Evolutionary conservation across 2,113 vertebrate species (phyloP).

Genomic region (Cavia porcellus): DNA sequence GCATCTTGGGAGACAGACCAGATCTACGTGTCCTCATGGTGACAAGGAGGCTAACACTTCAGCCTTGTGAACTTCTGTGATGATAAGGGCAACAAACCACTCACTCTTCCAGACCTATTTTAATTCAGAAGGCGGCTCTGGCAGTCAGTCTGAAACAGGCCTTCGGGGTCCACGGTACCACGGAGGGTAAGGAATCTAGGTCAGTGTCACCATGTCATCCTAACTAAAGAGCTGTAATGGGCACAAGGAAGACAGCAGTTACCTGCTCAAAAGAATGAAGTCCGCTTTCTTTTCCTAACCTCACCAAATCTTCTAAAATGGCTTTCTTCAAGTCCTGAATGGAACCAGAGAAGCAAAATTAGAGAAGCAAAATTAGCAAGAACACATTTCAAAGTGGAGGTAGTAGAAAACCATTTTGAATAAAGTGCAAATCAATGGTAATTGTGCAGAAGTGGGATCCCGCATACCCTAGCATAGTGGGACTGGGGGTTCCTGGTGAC

Average conservation of each 20-base stretch:
- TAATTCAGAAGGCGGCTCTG: neutral
- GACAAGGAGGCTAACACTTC: neutral
- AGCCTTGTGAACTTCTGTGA: neutral
- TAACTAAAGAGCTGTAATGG: neutral
- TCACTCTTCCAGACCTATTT: slow-evolving; percentile 16
- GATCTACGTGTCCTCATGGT: neutral
- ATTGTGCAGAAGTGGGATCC: neutral
- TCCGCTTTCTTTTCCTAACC: slow-evolving; percentile 95
- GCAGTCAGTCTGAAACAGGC: neutral
- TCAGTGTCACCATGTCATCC: neutral
- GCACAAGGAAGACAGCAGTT: slow-evolving; percentile 30
- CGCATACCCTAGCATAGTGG: neutral
- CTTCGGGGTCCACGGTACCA: neutral
- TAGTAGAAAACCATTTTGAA: slow-evolving; percentile 32
- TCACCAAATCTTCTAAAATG: slow-evolving; percentile 96
- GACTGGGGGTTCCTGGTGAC: neutral
- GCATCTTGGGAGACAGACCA: neutral
- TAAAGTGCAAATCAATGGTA: neutral
- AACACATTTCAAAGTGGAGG: neutral
- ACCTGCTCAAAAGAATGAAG: slow-evolving; percentile 99
- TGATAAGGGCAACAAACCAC: neutral
- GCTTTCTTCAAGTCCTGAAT: slow-evolving; percentile 93
- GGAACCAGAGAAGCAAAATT: slow-evolving; percentile 72
- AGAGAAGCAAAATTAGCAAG: slow-evolving; percentile 4
- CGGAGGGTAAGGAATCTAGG: neutral